Percentiles rank a stretch among this genome's conserved stretches.
Evolutionary conservation across 2,888 invertebrate species (phyloP).

Genomic region (Brachyptera putata): DNA sequence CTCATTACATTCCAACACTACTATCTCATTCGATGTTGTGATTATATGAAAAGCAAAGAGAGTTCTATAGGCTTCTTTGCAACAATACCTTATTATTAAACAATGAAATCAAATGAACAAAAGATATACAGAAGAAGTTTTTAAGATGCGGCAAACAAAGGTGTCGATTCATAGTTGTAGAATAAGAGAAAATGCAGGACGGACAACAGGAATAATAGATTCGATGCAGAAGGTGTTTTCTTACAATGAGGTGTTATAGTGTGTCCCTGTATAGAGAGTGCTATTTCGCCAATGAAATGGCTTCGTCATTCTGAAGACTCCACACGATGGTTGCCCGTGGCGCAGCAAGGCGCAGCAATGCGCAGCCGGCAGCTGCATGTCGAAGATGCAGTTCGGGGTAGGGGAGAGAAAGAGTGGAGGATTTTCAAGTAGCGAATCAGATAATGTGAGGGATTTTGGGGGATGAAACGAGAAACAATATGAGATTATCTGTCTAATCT

Average conservation of each 20-base stretch:
- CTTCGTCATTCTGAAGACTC: constrained; percentile 25
- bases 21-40: constrained; percentile 15
- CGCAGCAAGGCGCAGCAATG: not conserved
- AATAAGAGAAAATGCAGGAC: constrained; percentile 16
- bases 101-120: constrained; percentile 28
- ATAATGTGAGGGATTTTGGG: no score
- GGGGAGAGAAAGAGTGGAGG: no score
- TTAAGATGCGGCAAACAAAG: constrained; percentile 14
- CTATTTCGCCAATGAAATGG: constrained; percentile 18
- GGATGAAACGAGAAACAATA: no score
- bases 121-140: constrained; percentile 18
- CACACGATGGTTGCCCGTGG: constrained; percentile 23
- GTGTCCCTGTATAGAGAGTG: constrained; percentile 1
- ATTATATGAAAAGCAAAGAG: constrained; percentile 18
- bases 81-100: constrained; percentile 32
- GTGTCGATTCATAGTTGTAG: constrained; percentile 4
- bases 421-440: no score
- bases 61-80: constrained; percentile 6
- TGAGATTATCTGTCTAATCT: no score
- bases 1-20: constrained; percentile 7
- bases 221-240: constrained; percentile 15
- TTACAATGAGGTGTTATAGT: not conserved
- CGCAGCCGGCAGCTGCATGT: not conserved
- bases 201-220: constrained; percentile 14
- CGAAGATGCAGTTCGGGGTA: not conserved